Conservation (phyloP, 2,797 vertebrate species). For the Perodicticus potto region DNA sequence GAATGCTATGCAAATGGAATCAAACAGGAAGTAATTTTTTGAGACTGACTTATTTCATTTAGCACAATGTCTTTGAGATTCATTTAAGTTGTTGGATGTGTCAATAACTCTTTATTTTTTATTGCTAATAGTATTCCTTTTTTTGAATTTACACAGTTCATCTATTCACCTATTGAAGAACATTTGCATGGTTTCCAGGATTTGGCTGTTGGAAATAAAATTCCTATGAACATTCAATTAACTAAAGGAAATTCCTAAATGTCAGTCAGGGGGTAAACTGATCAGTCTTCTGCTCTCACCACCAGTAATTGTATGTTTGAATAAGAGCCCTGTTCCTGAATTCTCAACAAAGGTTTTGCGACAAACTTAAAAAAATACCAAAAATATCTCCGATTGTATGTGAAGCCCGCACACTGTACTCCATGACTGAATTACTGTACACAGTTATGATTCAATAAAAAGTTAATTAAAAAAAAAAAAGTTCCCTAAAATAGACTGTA, state of each 20-base stretch:
- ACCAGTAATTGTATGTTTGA: neutral
- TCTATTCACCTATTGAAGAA: neutral
- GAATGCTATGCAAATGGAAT: neutral
- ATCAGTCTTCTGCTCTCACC: neutral
- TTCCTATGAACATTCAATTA: neutral
- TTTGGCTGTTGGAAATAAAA: conserved; percentile 38
- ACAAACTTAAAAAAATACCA: neutral
- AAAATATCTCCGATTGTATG: too few relatives aligned
- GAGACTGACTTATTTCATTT: neutral
- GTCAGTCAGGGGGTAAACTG: conserved; percentile 8
- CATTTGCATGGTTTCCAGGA: neutral
- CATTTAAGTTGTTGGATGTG: neutral
- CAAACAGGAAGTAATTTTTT: neutral
- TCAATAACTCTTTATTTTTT: conserved; percentile 13
- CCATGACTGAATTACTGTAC: too few relatives aligned
- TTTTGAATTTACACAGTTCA: neutral
- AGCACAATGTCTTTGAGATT: conserved; percentile 19
- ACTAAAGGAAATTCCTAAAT: conserved; percentile 29
- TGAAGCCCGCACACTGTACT: too few relatives aligned
- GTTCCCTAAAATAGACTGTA: neutral
- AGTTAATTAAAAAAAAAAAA: too few relatives aligned
- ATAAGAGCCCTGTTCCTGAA: neutral
- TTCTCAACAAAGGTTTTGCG: neutral
- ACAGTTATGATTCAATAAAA: too few relatives aligned
- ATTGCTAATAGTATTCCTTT: conserved; percentile 3